Conservation (phyloP, 2,888 invertebrate species). For the Hololepta plana region DNA sequence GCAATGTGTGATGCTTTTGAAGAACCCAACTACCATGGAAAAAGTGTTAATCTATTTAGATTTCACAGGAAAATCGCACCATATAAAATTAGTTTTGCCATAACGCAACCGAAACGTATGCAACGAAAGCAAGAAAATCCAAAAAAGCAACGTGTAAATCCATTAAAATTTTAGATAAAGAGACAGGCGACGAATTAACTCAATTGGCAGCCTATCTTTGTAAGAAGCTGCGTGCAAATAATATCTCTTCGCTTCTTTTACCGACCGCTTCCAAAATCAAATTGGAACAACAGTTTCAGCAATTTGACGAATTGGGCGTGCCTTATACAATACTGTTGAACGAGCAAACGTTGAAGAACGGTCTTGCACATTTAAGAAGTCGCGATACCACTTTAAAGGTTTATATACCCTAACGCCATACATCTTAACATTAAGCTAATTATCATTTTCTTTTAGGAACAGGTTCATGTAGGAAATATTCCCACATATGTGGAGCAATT, state of each 20-base stretch:
- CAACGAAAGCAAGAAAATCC: neutral
- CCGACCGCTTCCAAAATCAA: slow-evolving; percentile 19
- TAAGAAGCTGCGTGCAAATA: slow-evolving; percentile 30
- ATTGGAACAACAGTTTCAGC: slow-evolving; percentile 27
- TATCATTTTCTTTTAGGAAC: slow-evolving; percentile 35
- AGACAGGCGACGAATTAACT: slow-evolving; percentile 25
- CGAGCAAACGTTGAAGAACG: slow-evolving; percentile 47
- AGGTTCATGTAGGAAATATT: slow-evolving; percentile 48
- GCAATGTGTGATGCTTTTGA: slow-evolving; percentile 40
- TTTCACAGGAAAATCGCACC: slow-evolving; percentile 58
- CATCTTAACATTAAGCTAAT: slow-evolving; percentile 5
- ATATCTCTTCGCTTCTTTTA: slow-evolving; percentile 24
- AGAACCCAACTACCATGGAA: slow-evolving; percentile 28
- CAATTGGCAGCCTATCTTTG: slow-evolving; percentile 37
- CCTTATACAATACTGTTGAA: slow-evolving; percentile 56
- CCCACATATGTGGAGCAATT: slow-evolving; percentile 37
- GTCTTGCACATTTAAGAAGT: slow-evolving; percentile 45
- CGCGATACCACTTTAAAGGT: slow-evolving; percentile 51
- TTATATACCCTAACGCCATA: slow-evolving; percentile 10
- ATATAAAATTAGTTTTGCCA: slow-evolving; percentile 51
- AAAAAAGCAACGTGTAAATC: neutral
- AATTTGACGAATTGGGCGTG: slow-evolving; percentile 44
- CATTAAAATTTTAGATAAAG: slow-evolving; percentile 4
- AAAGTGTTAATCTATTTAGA: slow-evolving; percentile 28
- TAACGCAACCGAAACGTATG: slow-evolving; percentile 17